Percentiles rank a stretch among this genome's conserved stretches.
Conservation (phyloP, 2,888 invertebrate species). For the Philonicus albiceps region DNA sequence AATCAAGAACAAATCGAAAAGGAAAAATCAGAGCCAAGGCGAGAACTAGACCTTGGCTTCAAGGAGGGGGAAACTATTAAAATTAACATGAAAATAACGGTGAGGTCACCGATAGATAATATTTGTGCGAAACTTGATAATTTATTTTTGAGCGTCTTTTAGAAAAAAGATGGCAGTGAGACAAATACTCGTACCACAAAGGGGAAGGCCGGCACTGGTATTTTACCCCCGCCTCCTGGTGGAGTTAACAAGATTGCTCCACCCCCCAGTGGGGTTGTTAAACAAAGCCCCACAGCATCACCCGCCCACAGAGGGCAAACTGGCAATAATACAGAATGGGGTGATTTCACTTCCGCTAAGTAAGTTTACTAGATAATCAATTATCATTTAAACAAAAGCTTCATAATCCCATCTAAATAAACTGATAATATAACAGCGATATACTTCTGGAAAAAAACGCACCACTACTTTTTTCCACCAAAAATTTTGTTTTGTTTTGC, state of each 20-base stretch:
- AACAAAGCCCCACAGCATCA: slow-evolving; percentile 67
- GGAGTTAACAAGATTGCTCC: slow-evolving; percentile 73
- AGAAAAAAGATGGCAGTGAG: slow-evolving; percentile 91
- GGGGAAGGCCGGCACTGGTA: slow-evolving; percentile 67
- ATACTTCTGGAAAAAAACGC: too few relatives aligned
- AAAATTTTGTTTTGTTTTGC: too few relatives aligned
- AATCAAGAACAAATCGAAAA: slow-evolving; percentile 82
- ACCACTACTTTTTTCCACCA: too few relatives aligned
- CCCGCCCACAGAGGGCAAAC: slow-evolving; percentile 77
- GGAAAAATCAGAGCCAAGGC: slow-evolving; percentile 78
- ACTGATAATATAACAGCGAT: too few relatives aligned
- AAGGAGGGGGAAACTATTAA: slow-evolving; percentile 99
- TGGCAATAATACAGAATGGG: slow-evolving; percentile 73
- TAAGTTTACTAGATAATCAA: slow-evolving; percentile 53
- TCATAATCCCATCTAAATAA: too few relatives aligned
- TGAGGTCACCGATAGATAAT: slow-evolving; percentile 61
- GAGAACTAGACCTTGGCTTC: slow-evolving; percentile 92
- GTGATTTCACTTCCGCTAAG: slow-evolving; percentile 80
- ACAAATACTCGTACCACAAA: slow-evolving; percentile 71
- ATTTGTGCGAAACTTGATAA: not conserved
- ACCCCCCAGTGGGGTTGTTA: slow-evolving; percentile 72
- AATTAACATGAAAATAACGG: slow-evolving; percentile 97
- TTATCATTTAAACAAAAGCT: too few relatives aligned
- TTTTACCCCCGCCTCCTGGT: slow-evolving; percentile 87
- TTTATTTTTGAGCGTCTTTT: slow-evolving; percentile 52